phyloP scores from a whole-genome alignment of 2,888 invertebrate genomes.

The Imbricaverruca yamaguchii region DNA sequence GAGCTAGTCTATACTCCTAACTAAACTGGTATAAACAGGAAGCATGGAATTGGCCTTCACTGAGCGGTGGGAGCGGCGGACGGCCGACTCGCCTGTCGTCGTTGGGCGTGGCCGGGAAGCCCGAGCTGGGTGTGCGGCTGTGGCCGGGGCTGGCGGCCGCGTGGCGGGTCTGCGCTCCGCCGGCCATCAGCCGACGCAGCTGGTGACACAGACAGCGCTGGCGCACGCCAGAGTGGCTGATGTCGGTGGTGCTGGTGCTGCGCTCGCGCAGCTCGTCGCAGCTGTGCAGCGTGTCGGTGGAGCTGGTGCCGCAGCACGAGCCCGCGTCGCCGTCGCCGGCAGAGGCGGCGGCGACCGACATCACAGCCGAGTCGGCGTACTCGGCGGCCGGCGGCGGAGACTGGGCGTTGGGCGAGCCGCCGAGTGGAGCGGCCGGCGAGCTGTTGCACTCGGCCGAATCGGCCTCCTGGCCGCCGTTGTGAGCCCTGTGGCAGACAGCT shows the following conservation, averaged over 20 bases:
- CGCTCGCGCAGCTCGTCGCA: neutral
- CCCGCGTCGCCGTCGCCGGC: neutral
- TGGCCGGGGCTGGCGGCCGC: conserved; percentile 45
- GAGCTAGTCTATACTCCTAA: no score
- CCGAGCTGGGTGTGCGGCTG: conserved; percentile 53
- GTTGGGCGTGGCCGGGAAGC: conserved; percentile 52
- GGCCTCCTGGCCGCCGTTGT: neutral
- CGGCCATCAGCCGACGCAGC: conserved; percentile 1
- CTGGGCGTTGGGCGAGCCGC: no score
- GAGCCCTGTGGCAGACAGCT: no score
- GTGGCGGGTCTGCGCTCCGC: neutral
- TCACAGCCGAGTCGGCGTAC: neutral
- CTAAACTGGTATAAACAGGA: no score
- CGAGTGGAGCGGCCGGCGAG: neutral
- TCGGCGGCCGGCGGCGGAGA: neutral
- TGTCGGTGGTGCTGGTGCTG: conserved; percentile 15
- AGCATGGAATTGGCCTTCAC: no score
- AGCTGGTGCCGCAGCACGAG: neutral
- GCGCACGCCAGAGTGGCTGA: conserved; percentile 13
- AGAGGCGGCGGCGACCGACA: neutral
- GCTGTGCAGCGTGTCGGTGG: conserved; percentile 6
- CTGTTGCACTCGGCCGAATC: neutral
- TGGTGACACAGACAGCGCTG: conserved; percentile 8
- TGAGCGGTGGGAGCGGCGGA: neutral
- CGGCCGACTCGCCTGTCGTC: conserved; percentile 34